Conservation (phyloP, 37 sponge, comb jelly and placozoan species). For the Oopsacas minuta region DNA sequence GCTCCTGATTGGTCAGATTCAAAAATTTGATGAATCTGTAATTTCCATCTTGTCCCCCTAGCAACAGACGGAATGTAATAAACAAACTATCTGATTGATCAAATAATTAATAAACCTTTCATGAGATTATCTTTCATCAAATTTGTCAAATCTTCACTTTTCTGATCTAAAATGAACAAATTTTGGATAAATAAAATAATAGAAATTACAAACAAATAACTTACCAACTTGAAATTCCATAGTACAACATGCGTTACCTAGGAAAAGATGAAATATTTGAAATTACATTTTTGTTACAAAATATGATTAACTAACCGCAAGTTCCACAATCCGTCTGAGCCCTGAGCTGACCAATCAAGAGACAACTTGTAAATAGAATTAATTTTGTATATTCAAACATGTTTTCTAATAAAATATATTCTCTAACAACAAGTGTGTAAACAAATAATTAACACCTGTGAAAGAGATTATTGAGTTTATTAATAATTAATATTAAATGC, state of each 20-base stretch:
- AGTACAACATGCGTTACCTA: background rate
- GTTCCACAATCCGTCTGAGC: conserved; percentile 1
- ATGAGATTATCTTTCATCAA: background rate
- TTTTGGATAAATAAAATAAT: no score
- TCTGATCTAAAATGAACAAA: background rate
- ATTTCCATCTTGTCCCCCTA: background rate
- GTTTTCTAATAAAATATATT: no score
- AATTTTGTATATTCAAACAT: background rate
- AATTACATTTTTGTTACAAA: background rate
- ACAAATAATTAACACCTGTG: background rate
- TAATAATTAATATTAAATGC: no score
- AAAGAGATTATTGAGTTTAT: no score
- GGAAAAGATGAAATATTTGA: background rate
- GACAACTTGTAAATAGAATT: background rate
- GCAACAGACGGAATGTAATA: background rate
- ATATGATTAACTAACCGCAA: background rate
- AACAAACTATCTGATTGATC: background rate
- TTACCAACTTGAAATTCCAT: conserved; percentile 3
- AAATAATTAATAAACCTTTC: background rate
- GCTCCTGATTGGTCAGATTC: background rate
- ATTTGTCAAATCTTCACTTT: background rate
- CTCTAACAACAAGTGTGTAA: background rate
- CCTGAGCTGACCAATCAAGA: background rate
- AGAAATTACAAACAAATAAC: no score
- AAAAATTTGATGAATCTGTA: background rate